Evolutionary conservation across 2,888 invertebrate species (phyloP).

Genomic region (Octodonta nipae): DNA sequence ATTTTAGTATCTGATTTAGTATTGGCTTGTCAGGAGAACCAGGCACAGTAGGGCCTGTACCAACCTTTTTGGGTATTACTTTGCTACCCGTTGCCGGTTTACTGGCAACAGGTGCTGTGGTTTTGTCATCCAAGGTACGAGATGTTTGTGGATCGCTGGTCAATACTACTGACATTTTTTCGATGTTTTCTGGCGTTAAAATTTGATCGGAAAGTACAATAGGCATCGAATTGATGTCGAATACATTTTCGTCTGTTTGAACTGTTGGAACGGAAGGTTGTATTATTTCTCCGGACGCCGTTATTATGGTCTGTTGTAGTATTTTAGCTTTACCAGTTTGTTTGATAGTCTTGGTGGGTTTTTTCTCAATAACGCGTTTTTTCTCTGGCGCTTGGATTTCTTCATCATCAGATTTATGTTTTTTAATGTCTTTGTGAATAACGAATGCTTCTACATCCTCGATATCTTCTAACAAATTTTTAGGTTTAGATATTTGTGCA

Average conservation of each 20-base stretch:
- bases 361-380: no score
- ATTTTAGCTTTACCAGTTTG: conserved; percentile 30
- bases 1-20: neutral
- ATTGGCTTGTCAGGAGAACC: neutral
- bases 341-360: no score
- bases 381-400: conserved; percentile 7
- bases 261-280: conserved; percentile 16
- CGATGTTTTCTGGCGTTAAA: conserved; percentile 52
- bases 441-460: conserved; percentile 34
- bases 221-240: conserved; percentile 67
- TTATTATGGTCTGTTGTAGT: conserved; percentile 34
- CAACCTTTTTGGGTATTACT: conserved; percentile 7
- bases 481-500: conserved; percentile 3
- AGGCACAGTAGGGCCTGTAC: conserved; percentile 2
- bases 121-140: conserved; percentile 2
- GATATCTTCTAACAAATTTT: conserved; percentile 19
- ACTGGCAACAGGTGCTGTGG: conserved; percentile 5
- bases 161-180: conserved; percentile 44
- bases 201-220: conserved; percentile 60
- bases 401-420: conserved; percentile 6
- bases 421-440: conserved; percentile 26
- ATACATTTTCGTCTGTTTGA: conserved; percentile 34
- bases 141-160: conserved; percentile 6
- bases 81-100: conserved; percentile 6
- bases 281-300: conserved; percentile 30